Conservation (phyloP, 2,888 invertebrate species). For the Pardosa pseudoannulata region DNA sequence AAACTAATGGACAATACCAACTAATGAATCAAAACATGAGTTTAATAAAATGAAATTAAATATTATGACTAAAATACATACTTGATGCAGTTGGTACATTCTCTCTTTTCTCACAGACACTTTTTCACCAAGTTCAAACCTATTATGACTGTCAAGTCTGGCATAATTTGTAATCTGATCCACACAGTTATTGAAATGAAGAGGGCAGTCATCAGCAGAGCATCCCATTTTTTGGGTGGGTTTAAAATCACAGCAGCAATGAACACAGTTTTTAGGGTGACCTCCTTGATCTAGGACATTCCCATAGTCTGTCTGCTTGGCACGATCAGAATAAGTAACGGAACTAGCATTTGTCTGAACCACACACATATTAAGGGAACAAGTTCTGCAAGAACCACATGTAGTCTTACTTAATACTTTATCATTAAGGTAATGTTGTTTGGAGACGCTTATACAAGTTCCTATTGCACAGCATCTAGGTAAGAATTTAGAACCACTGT, state of each 20-base stretch:
- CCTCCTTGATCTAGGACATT: slow-evolving; percentile 66
- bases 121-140: slow-evolving; percentile 43
- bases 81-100: slow-evolving; percentile 51
- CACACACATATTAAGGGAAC: slow-evolving; percentile 67
- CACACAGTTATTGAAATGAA: slow-evolving; percentile 67
- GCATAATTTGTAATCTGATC: slow-evolving; percentile 76
- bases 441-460: slow-evolving; percentile 57
- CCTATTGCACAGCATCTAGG: slow-evolving; percentile 67
- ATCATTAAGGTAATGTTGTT: slow-evolving; percentile 65
- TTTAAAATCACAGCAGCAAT: slow-evolving; percentile 66
- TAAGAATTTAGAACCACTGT: slow-evolving; percentile 42
- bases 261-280: slow-evolving; percentile 57
- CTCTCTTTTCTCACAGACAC: slow-evolving; percentile 38
- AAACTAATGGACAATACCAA: too few species aligned
- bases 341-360: slow-evolving; percentile 52
- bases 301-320: slow-evolving; percentile 59
- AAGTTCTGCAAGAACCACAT: slow-evolving; percentile 64
- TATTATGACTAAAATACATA: too few species aligned
- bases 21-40: too few species aligned
- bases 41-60: too few species aligned
- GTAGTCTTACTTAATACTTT: slow-evolving; percentile 54
- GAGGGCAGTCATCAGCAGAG: slow-evolving; percentile 65
- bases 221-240: slow-evolving; percentile 56
- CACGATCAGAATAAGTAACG: slow-evolving; percentile 50
- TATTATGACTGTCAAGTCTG: slow-evolving; percentile 75